phyloP scores from a whole-genome alignment of 2,797 vertebrate genomes.

The Cyprinella venusta region DNA sequence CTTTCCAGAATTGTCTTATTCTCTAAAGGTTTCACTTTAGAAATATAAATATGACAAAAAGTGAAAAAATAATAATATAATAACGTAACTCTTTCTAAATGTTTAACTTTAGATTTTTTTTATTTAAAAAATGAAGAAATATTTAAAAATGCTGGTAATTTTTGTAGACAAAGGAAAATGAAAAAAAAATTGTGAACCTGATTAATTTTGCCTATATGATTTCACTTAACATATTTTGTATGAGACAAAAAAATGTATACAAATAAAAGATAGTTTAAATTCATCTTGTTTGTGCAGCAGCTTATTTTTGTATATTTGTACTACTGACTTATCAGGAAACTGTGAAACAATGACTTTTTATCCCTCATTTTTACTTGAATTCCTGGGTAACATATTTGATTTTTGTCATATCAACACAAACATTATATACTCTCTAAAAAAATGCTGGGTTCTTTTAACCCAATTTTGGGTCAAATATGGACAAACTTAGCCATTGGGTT shows the following conservation, averaged over 20 bases:
- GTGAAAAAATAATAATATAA: no score
- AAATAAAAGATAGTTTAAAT: conserved; percentile 23
- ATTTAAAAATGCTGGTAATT: neutral
- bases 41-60: conserved; percentile 65
- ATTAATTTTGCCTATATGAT: conserved; percentile 19
- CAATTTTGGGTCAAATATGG: no score
- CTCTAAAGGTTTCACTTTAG: conserved; percentile 74
- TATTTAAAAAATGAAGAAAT: neutral
- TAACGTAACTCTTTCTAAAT: conserved; percentile 42
- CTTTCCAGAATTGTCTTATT: conserved; percentile 77
- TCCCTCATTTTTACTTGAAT: neutral
- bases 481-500: no score
- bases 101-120: conserved; percentile 60
- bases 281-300: neutral
- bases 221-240: conserved; percentile 34
- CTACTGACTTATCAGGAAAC: neutral
- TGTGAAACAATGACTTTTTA: neutral
- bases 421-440: neutral
- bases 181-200: neutral
- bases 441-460: no score
- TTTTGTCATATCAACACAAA: neutral
- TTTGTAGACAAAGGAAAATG: neutral
- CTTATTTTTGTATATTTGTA: neutral
- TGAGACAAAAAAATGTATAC: neutral
- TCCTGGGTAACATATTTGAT: neutral